Evolutionary conservation across 2,113 vertebrate genomes (phyloP).

Genomic region (Ammodytes marinus): DNA sequence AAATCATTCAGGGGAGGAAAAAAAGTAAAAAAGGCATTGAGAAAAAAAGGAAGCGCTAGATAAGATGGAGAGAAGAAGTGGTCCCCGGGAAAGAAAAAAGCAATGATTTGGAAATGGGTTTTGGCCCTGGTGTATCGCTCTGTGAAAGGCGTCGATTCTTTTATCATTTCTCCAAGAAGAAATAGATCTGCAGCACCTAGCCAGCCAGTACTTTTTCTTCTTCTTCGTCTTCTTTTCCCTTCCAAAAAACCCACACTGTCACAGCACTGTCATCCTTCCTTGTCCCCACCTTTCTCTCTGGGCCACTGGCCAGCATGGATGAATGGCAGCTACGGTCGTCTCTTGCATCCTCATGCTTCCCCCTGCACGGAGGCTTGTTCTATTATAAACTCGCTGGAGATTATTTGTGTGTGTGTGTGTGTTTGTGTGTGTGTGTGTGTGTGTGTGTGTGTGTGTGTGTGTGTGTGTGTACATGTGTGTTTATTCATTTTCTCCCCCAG

Average conservation of each 20-base stretch:
- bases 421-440: no score
- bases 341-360: constrained; percentile 56
- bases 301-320: constrained; percentile 62
- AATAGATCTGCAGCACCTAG: constrained; percentile 50
- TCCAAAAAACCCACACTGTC: constrained; percentile 37
- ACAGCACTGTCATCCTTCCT: constrained; percentile 54
- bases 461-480: no score
- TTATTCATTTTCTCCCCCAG: constrained; percentile 38
- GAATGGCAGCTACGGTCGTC: constrained; percentile 67
- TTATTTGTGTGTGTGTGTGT: constrained; percentile 50
- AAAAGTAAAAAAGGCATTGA: constrained; percentile 6
- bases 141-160: constrained; percentile 46
- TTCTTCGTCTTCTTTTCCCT: constrained; percentile 42
- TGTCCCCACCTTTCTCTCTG: constrained; percentile 37
- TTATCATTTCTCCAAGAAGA: constrained; percentile 49
- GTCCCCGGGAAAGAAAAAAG: constrained; percentile 25
- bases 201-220: constrained; percentile 46
- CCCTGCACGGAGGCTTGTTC: constrained; percentile 64
- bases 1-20: constrained; percentile 36
- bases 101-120: constrained; percentile 58
- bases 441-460: no score
- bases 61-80: constrained; percentile 49
- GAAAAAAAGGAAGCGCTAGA: constrained; percentile 22
- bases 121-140: constrained; percentile 31
- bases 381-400: constrained; percentile 61